Evolutionary conservation across 1,140 invertebrate species (phyloP), one percentile per base, ranked within the genome.

Genomic region (Grapholita molesta): DNA sequence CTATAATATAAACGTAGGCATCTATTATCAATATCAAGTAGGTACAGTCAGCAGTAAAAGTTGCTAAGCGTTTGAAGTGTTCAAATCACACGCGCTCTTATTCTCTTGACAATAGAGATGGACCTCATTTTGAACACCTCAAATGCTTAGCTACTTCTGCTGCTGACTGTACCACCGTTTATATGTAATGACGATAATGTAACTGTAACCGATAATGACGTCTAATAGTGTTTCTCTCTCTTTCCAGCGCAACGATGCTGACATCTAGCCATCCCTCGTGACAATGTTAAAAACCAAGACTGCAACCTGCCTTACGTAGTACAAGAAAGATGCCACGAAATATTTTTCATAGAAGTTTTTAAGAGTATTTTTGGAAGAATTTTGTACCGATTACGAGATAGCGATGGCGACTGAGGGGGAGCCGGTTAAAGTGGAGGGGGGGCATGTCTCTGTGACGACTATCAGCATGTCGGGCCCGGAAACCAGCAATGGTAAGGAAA

Each of bases 381-480:
- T 85, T 82, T 21, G 42, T 48, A 48, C n/a, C n/a, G 76, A 82
- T 75, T 68, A 12, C n/a, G n/a, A n/a, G n/a, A 75, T 61, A 70
- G 77, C 77, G 75, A 90, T 90, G 86, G 79, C 82, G 66, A 86
- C 80, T 73, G 89, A 91, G 48, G 82, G 78, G 12, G 85, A 90
- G 35, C 70, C 86, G 28, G 86, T 91, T 67, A 91, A 91, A 75
- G 83, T 91, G 75, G 90, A 92, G 73, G 86, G 87, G 67, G 90
- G 84, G 66, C 86, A 92, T 81, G 86, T 92, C 23, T 92, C 90
- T 67, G 91, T 92, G 74, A 92, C 91, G 35, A 89, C 91, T 30
- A 92, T 92, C 84, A 91, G 89, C 76, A 92, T 92, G 90, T 85
- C 89, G 28, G 91, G 90, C 38, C 78, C 86, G 24, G 88, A 92